Evolutionary conservation across 2,797 vertebrate genomes (phyloP).

Genomic region (Scleropages formosus): DNA sequence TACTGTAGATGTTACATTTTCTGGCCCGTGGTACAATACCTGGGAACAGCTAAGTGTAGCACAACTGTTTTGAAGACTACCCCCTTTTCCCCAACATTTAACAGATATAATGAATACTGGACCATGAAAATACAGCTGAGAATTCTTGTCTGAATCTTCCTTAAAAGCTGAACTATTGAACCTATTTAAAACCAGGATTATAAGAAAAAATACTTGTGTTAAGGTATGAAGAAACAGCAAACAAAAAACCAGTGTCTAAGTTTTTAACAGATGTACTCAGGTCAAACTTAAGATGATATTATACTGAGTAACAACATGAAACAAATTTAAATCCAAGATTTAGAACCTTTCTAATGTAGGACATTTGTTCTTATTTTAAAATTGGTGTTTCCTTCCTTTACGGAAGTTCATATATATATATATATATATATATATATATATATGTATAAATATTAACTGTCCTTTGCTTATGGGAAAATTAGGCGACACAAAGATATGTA

Average conservation of each 20-base stretch:
- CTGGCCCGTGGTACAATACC: neutral
- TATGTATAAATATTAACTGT: neutral
- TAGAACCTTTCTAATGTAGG: slow-evolving; percentile 11
- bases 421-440: no score
- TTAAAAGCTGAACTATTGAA: slow-evolving; percentile 12
- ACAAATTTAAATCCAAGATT: neutral
- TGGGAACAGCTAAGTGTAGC: neutral
- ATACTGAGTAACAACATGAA: slow-evolving; percentile 3
- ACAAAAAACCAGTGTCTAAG: neutral
- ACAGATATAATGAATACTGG: neutral
- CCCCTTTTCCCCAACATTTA: neutral
- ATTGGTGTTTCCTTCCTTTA: slow-evolving; percentile 4
- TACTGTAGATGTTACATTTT: neutral
- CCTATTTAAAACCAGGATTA: neutral
- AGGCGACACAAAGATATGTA: neutral
- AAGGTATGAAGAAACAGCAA: slow-evolving; percentile 8
- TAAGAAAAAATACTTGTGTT: slow-evolving; percentile 12
- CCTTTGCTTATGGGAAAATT: neutral
- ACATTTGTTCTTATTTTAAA: neutral
- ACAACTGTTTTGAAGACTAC: neutral
- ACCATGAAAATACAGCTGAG: neutral
- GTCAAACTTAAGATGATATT: slow-evolving; percentile 6
- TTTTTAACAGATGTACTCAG: neutral
- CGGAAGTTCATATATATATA: neutral
- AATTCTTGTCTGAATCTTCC: slow-evolving; percentile 21